Base-by-base conservation (phyloP, 2,888 invertebrate genomes). In the Cerastis rubricosa region DNA sequence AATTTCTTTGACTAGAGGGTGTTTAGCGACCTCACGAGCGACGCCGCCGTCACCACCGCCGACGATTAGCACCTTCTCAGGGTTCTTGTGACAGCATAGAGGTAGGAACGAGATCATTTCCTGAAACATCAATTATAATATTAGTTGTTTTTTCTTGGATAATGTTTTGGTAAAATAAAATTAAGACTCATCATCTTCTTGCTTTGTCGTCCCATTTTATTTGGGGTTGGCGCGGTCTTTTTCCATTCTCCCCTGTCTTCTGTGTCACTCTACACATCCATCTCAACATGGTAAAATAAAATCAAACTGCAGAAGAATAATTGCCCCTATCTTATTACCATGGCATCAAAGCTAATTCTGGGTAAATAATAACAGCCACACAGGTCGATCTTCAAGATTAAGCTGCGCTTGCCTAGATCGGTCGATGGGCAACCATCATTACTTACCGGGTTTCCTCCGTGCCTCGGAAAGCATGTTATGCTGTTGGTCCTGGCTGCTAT, bases 31-130 rank as follows among this genome's bases (percentile, higher is more conserved):
- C 94, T 99, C 99, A 17, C 99, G 97, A 0, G 99, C 99, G 8
- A 99, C 99, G 1, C 99, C 99, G 0, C 99, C 99, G 94, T 99
- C 99, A 0, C 99, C 99, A 0, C 99, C 99, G 0, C 99, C 99
- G 35, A 99, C 99, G 85, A 99, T 99, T 51, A 99, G 96, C 5
- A 99, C 99, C 88, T 98, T 98, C 92, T 98, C 98, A 0, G 99
- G 99, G 90, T 98, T 98, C 9, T 98, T 98, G 95, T 99, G 99
- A 86, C 98, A 98, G 92, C 98, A 99, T 2, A 99, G 95, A 0
- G 99, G 99, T 66, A 99, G 94, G 93, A 99, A 99, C 0, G 99
- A 97, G 89, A 99, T 99, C 99, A 99, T 99, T 96, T 99, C 99
- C 95, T 97, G 83, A 61, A 94, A 64, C 8, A 8, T n/a, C 12